Conservation (phyloP, 2,113 vertebrate species). For the Ictidomys tridecemlineatus region DNA sequence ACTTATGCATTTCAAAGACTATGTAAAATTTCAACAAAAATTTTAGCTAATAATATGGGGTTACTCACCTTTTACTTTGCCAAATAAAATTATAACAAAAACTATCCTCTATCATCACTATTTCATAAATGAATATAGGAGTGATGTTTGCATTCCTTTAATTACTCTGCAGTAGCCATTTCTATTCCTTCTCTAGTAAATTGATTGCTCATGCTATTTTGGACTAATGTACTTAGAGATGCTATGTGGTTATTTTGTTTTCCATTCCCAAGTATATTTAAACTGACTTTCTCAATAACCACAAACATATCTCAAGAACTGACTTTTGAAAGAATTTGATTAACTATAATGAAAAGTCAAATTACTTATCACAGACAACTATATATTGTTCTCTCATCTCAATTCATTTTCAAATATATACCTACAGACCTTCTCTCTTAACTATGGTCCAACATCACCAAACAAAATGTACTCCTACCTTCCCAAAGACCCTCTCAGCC, state of each 20-base stretch:
- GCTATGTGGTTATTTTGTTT: background rate
- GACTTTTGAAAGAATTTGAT: background rate
- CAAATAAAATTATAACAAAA: slow-evolving; percentile 10
- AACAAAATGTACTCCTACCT: background rate
- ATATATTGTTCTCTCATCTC: background rate
- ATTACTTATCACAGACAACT: background rate
- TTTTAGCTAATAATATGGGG: background rate
- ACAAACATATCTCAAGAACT: slow-evolving; percentile 39
- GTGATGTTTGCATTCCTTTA: background rate
- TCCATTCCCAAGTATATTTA: background rate
- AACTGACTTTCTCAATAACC: background rate
- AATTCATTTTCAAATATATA: background rate
- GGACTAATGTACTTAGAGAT: background rate
- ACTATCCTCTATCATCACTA: background rate
- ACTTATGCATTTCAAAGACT: background rate
- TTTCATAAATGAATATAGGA: background rate
- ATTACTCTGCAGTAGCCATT: background rate
- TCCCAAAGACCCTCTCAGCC: background rate
- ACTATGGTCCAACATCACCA: background rate
- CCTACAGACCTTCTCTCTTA: background rate
- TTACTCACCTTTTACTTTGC: background rate
- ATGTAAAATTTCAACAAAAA: slow-evolving; percentile 6
- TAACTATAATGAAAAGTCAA: slow-evolving; percentile 10
- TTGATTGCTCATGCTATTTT: background rate
- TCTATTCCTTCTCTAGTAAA: background rate